phyloP scores from a whole-genome alignment of 2,797 vertebrate genomes.

The Fundulus diaphanus region DNA sequence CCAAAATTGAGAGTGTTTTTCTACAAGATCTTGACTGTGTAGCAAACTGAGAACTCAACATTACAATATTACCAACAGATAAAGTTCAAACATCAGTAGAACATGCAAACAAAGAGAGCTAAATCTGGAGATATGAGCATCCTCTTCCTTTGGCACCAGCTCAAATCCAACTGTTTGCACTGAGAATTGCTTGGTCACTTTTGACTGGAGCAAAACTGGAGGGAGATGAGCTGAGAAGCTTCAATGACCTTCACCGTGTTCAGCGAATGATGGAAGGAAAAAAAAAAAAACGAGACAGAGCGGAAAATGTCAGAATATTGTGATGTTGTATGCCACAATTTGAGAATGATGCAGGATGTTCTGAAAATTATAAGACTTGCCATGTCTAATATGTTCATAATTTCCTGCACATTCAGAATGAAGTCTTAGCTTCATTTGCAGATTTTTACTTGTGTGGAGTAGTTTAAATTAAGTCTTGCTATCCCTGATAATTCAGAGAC shows the following conservation, averaged over 20 bases:
- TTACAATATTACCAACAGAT: conserved; percentile 20
- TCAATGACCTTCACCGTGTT: conserved; percentile 42
- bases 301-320: conserved; percentile 16
- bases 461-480: neutral
- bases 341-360: neutral
- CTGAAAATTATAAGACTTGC: neutral
- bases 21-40: conserved; percentile 28
- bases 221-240: conserved; percentile 50
- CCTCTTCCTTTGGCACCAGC: conserved; percentile 40
- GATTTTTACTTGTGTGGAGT: neutral
- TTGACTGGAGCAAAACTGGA: conserved; percentile 52
- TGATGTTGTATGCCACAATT: neutral
- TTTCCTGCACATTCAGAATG: neutral
- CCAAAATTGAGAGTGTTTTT: neutral
- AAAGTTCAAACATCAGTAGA: conserved; percentile 24
- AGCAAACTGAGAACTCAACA: conserved; percentile 4
- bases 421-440: neutral
- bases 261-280: conserved; percentile 22
- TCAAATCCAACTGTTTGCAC: conserved; percentile 48
- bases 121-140: conserved; percentile 42
- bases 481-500: too few relatives aligned
- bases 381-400: neutral
- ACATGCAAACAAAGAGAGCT: conserved; percentile 29
- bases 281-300: conserved; percentile 11
- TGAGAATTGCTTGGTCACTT: conserved; percentile 54